phyloP scores from a whole-genome alignment of 2,888 invertebrate species.

The Argyresthia goedartella region DNA sequence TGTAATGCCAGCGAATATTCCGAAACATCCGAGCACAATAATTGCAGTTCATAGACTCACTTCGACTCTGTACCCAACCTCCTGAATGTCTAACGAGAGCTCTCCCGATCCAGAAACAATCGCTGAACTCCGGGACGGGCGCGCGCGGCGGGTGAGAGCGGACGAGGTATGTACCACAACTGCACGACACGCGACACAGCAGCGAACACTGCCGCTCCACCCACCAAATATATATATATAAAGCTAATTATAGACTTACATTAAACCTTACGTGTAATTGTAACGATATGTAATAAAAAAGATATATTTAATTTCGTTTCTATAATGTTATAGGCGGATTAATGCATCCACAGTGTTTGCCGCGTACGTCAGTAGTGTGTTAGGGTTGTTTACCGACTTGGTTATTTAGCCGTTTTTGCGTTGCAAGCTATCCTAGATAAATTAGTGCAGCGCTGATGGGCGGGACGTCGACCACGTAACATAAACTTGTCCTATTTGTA shows the following conservation, averaged over 20 bases:
- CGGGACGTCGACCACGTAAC: too few species aligned
- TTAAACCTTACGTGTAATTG: slow-evolving; percentile 8
- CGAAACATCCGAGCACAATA: too few species aligned
- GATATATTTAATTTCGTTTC: slow-evolving; percentile 7
- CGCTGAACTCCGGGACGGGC: slow-evolving; percentile 23
- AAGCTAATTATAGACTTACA: slow-evolving; percentile 7
- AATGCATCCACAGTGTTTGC: neutral
- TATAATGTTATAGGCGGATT: slow-evolving; percentile 2
- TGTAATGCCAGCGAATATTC: too few species aligned
- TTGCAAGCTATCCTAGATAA: slow-evolving; percentile 7
- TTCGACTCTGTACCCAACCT: too few species aligned
- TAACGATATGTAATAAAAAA: slow-evolving; percentile 9
- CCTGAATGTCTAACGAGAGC: too few species aligned
- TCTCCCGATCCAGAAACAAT: slow-evolving; percentile 32
- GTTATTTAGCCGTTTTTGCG: slow-evolving; percentile 17
- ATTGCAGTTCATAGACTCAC: too few species aligned
- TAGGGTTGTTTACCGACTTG: slow-evolving; percentile 26
- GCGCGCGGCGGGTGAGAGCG: slow-evolving; percentile 6
- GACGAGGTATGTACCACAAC: neutral
- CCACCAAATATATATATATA: too few species aligned
- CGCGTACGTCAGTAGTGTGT: neutral
- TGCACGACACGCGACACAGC: neutral
- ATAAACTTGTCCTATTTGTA: neutral
- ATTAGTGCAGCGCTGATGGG: neutral
- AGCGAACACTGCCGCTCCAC: too few species aligned